phyloP scores from a whole-genome alignment of 2,113 vertebrate genomes.

The Scatophagus argus region DNA sequence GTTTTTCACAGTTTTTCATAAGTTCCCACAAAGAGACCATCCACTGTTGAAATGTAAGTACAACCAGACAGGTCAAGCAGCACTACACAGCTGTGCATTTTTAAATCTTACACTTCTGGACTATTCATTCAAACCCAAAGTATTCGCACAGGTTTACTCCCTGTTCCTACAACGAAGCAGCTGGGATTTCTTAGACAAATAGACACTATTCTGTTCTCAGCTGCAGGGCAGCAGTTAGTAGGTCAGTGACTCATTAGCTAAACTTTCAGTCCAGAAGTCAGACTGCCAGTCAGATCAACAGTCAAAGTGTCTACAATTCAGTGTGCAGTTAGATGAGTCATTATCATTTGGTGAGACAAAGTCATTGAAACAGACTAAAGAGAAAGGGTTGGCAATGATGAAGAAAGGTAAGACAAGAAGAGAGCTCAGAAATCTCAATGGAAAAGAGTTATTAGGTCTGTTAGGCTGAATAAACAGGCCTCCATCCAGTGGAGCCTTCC shows the following conservation, averaged over 20 bases:
- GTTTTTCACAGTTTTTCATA: conserved; percentile 9
- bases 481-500: conserved; percentile 31
- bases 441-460: conserved; percentile 13
- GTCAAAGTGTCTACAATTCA: conserved; percentile 28
- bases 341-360: background rate
- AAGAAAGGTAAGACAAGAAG: conserved; percentile 6
- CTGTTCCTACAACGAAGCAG: background rate
- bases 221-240: conserved; percentile 51
- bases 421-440: background rate
- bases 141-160: conserved; percentile 21
- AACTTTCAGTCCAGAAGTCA: conserved; percentile 44
- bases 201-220: conserved; percentile 22
- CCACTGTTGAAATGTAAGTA: conserved; percentile 10
- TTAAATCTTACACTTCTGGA: background rate
- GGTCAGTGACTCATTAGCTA: conserved; percentile 71
- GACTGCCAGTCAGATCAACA: conserved; percentile 19
- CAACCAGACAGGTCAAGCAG: background rate
- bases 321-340: conserved; percentile 37
- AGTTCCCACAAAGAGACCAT: conserved; percentile 3
- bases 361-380: background rate
- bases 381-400: background rate
- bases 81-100: conserved; percentile 2
- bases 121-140: background rate
- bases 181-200: conserved; percentile 48
- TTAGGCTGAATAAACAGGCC: conserved; percentile 38